phyloP scores from a whole-genome alignment of 2,888 invertebrate genomes.

The Caenorhabditis sp. region DNA sequence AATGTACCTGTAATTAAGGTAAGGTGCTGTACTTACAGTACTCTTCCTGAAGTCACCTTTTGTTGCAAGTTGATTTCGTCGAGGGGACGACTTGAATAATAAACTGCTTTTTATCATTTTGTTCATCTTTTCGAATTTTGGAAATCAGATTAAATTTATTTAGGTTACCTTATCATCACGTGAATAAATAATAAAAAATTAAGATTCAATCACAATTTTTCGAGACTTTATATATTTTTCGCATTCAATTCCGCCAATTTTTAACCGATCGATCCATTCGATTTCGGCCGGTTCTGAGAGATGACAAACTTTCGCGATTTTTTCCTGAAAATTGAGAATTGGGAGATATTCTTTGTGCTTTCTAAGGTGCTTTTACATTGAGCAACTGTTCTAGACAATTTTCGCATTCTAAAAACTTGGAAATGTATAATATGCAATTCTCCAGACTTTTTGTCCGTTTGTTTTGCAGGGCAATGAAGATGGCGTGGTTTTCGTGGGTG shows the following conservation, averaged over 20 bases:
- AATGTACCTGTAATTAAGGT: neutral
- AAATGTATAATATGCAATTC: slow-evolving; percentile 15
- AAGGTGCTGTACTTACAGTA: neutral
- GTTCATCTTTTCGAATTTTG: neutral
- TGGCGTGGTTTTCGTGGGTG: neutral
- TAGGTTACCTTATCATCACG: neutral
- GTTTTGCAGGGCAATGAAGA: slow-evolving; percentile 4
- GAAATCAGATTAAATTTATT: neutral
- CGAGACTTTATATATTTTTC: slow-evolving; percentile 4
- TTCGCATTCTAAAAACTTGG: slow-evolving; percentile 9
- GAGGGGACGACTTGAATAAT: neutral
- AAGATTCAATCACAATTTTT: neutral
- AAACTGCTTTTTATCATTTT: neutral
- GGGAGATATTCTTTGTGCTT: no score
- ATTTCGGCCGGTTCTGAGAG: neutral
- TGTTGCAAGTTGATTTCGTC: neutral
- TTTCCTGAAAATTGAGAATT: slow-evolving; percentile 2
- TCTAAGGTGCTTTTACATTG: no score
- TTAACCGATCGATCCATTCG: neutral
- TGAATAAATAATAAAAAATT: neutral
- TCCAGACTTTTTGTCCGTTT: neutral
- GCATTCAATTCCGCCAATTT: neutral
- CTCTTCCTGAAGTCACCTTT: neutral
- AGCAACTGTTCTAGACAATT: slow-evolving; percentile 8
- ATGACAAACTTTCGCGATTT: slow-evolving; percentile 13